Evolutionary conservation across 2,113 vertebrate genomes (phyloP).

Genomic region (Tringa solitaria): DNA sequence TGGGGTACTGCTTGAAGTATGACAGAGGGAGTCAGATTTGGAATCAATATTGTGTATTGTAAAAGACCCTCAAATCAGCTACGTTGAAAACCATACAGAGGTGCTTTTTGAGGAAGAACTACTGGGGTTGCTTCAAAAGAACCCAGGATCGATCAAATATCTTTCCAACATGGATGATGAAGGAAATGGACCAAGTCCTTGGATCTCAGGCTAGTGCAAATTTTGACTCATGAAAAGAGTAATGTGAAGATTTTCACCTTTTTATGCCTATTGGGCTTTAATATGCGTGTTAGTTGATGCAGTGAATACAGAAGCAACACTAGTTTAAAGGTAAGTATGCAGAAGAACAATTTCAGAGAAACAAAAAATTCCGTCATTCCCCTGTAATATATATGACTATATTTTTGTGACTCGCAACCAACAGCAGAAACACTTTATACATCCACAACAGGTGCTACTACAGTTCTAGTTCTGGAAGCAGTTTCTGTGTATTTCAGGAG

Average conservation of each 20-base stretch:
- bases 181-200: background rate
- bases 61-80: background rate
- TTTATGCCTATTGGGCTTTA: background rate
- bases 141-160: background rate
- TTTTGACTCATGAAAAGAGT: background rate
- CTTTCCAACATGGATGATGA: background rate
- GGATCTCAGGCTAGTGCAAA: background rate
- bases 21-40: background rate
- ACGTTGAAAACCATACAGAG: background rate
- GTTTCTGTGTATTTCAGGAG: background rate
- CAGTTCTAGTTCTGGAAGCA: background rate
- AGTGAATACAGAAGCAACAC: background rate
- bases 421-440: background rate
- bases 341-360: background rate
- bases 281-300: background rate
- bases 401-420: background rate
- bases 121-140: background rate
- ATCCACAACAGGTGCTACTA: background rate
- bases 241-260: background rate
- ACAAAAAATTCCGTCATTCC: background rate
- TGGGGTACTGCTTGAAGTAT: background rate
- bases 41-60: accelerated
- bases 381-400: background rate
- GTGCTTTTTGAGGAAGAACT: background rate
- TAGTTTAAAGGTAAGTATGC: background rate